A percentile compares a stretch with the other conserved stretches of the same genome.
These are phyloP conservation scores for Arnoldichthys spilopterus DNA, from an alignment of 2,797 vertebrate species.

Conservation along the genomic window DNA sequence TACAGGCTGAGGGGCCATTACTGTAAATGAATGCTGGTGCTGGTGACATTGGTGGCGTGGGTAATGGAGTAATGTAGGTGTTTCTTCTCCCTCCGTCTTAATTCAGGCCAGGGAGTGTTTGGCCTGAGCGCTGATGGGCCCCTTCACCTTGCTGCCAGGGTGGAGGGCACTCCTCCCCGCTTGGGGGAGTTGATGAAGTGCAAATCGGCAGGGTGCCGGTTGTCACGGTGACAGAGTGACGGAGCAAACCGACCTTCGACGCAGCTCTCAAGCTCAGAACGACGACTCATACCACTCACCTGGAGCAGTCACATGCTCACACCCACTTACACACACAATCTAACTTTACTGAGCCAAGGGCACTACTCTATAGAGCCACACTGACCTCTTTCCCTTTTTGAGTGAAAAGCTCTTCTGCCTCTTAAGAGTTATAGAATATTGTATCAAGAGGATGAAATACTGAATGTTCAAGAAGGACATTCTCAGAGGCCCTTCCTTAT, in stretches of 20 bases:
- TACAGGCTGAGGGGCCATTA: constrained; percentile 63
- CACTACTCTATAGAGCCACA: background rate
- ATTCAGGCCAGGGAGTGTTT: constrained; percentile 68
- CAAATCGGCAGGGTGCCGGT: constrained; percentile 71
- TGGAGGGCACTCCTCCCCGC: constrained; percentile 71
- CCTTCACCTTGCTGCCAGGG: constrained; percentile 75
- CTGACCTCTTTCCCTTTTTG: constrained; percentile 52
- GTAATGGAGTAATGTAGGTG: constrained; percentile 47
- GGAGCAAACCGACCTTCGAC: constrained; percentile 52
- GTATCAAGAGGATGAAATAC: background rate
- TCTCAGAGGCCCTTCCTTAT: background rate
- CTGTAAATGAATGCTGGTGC: constrained; percentile 60
- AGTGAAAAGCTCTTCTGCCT: background rate
- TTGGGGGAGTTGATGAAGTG: constrained; percentile 69
- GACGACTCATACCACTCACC: constrained; percentile 15
- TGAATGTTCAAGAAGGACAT: background rate
- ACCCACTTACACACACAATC: constrained; percentile 1
- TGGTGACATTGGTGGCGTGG: background rate
- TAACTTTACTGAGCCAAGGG: constrained; percentile 4
- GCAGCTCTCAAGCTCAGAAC: background rate
- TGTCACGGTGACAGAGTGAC: constrained; percentile 77
- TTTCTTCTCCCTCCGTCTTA: constrained; percentile 65
- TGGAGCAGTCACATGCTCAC: constrained; percentile 18
- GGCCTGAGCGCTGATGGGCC: constrained; percentile 71
- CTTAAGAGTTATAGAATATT: background rate